Percentiles rank a stretch among this genome's conserved stretches.
These are phyloP conservation scores for Anabas testudineus DNA, from an alignment of 2,797 vertebrate genomes.

Conservation along the genomic window DNA sequence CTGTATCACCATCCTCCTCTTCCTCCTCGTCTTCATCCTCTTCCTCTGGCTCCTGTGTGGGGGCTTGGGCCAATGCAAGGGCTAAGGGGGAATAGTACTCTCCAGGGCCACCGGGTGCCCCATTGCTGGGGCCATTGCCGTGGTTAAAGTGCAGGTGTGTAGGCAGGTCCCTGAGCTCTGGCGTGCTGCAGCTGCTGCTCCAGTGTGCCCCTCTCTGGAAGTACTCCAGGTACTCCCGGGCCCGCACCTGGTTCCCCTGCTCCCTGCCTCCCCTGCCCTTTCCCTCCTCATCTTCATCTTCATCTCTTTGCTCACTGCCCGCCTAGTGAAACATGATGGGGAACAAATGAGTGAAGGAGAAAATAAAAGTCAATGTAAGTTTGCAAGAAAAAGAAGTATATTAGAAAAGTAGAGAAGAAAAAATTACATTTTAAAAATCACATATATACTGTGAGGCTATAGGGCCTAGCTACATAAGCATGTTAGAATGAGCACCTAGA, in stretches of 20 bases:
- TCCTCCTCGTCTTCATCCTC: conserved; percentile 89
- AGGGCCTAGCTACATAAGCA: not conserved
- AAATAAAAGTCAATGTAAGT: not conserved
- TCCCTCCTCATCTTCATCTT: conserved; percentile 74
- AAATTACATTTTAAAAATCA: not conserved
- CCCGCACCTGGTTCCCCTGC: conserved; percentile 92
- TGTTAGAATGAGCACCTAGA: conserved; percentile 14
- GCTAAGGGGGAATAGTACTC: conserved; percentile 85
- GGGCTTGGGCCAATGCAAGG: conserved; percentile 86
- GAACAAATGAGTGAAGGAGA: conserved; percentile 26
- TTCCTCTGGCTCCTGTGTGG: conserved; percentile 82
- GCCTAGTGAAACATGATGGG: conserved; percentile 64
- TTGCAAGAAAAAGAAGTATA: not conserved
- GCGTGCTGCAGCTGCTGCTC: conserved; percentile 89
- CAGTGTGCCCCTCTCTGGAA: conserved; percentile 93
- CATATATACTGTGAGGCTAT: too few relatives aligned
- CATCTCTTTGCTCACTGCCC: conserved; percentile 82
- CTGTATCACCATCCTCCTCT: conserved; percentile 86
- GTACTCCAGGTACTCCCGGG: conserved; percentile 97
- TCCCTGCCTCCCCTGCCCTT: conserved; percentile 81
- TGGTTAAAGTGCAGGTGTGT: conserved; percentile 88
- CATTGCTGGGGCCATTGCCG: conserved; percentile 89
- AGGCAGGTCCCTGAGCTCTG: conserved; percentile 89
- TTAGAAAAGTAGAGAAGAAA: not conserved
- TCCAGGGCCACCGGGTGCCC: conserved; percentile 79